Evolutionary conservation across 1,140 invertebrate species (phyloP).

Genomic region (Hyles vespertilio): DNA sequence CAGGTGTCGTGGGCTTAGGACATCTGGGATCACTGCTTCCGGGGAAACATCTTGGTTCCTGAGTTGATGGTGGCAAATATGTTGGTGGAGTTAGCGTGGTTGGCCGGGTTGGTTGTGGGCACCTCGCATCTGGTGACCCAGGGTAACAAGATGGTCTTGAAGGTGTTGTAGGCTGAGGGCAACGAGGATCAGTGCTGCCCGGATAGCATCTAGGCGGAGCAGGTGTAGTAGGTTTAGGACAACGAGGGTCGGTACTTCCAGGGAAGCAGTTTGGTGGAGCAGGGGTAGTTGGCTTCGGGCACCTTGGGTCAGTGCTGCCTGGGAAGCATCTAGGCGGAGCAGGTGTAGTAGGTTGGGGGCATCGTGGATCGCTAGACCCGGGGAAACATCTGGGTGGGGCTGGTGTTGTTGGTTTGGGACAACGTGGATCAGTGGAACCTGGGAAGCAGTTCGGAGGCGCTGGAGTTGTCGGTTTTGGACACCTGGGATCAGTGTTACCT

Average conservation of each 20-base stretch:
- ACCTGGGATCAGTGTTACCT: slow-evolving; percentile 61
- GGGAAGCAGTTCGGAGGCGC: no score
- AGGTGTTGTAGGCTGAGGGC: slow-evolving; percentile 39
- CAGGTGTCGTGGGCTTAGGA: slow-evolving; percentile 7
- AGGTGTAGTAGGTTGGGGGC: no score
- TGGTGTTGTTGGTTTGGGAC: slow-evolving; percentile 18
- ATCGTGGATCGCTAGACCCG: no score
- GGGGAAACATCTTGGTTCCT: slow-evolving; percentile 46
- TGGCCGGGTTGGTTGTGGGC: slow-evolving; percentile 25
- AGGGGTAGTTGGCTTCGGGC: slow-evolving; percentile 30
- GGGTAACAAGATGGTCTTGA: slow-evolving; percentile 51
- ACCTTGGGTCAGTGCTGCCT: slow-evolving; percentile 46
- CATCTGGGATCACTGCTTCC: slow-evolving; percentile 15
- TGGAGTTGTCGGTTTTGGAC: slow-evolving; percentile 28
- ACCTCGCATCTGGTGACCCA: slow-evolving; percentile 60
- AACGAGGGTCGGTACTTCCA: slow-evolving; percentile 62
- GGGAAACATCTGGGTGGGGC: slow-evolving; percentile 29
- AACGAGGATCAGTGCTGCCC: slow-evolving; percentile 24
- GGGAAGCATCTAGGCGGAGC: no score
- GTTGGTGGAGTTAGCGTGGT: slow-evolving; percentile 6
- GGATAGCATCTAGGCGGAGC: slow-evolving; percentile 17
- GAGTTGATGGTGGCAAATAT: slow-evolving; percentile 14
- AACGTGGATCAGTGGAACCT: no score
- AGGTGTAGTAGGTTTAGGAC: slow-evolving; percentile 41
- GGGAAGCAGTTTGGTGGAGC: slow-evolving; percentile 51